A percentile compares a stretch with the other conserved stretches of the same genome.
These are phyloP conservation scores for Pseudomyrmex sp. DNA, from an alignment of 1,140 invertebrate genomes.

Conservation along the genomic window DNA sequence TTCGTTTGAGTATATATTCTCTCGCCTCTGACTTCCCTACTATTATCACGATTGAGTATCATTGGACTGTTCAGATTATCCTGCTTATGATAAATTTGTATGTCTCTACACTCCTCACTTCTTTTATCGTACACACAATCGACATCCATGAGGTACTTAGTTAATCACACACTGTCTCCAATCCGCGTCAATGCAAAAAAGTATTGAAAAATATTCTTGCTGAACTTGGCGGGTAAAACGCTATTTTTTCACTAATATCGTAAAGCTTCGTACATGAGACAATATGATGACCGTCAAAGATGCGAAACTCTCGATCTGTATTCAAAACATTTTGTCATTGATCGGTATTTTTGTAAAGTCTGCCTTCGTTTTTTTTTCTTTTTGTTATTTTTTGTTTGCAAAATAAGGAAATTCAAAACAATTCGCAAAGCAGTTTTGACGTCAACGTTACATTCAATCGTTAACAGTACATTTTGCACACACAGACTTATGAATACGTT, in stretches of 20 bases:
- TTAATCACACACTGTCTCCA: conserved; percentile 43
- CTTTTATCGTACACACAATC: background rate
- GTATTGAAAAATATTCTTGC: conserved; percentile 61
- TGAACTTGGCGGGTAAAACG: conserved; percentile 41
- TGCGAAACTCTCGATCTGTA: conserved; percentile 33
- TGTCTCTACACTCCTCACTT: conserved; percentile 45
- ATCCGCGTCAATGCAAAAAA: conserved; percentile 40
- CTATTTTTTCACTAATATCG: conserved; percentile 34
- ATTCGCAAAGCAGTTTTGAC: background rate
- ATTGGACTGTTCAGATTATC: conserved; percentile 45
- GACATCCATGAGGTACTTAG: conserved; percentile 55
- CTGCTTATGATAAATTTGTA: conserved; percentile 49
- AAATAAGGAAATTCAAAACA: conserved; percentile 3
- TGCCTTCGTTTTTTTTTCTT: background rate
- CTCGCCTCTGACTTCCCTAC: conserved; percentile 6
- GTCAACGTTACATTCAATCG: conserved; percentile 13
- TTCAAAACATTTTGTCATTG: conserved; percentile 12
- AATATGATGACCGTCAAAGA: conserved; percentile 40
- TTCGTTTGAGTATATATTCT: background rate
- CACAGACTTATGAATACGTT: conserved; percentile 40
- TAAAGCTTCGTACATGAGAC: conserved; percentile 57
- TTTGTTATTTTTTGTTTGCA: too few species aligned
- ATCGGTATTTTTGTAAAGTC: background rate
- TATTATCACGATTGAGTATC: conserved; percentile 35
- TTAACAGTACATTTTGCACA: conserved; percentile 41